phyloP scores from a whole-genome alignment of 2,113 vertebrate species.

The Geococcyx californianus region DNA sequence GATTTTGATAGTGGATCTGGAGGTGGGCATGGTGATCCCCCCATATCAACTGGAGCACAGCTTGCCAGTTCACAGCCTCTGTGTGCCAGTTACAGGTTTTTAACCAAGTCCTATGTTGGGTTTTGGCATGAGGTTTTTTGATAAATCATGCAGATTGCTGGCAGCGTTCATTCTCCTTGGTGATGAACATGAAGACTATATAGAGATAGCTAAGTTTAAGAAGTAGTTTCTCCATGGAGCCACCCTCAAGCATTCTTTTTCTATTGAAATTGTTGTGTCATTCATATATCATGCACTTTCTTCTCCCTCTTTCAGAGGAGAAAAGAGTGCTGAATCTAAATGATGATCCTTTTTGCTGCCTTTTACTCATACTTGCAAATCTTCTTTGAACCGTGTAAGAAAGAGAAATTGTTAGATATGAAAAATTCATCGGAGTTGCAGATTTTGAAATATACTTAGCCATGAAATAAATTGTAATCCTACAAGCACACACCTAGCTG shows the following conservation, averaged over 20 bases:
- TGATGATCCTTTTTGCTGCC: neutral
- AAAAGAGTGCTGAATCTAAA: neutral
- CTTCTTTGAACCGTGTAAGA: neutral
- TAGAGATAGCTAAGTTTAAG: neutral
- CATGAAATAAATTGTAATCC: neutral
- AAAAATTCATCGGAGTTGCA: neutral
- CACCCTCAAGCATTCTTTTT: neutral
- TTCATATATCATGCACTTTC: neutral
- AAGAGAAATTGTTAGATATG: neutral
- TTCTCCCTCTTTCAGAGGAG: neutral
- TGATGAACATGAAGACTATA: neutral
- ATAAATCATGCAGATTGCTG: neutral
- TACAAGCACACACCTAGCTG: neutral
- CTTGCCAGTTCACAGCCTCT: neutral
- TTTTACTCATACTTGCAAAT: neutral
- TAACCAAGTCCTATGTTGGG: neutral
- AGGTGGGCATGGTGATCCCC: neutral
- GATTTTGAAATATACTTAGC: neutral
- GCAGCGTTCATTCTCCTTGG: neutral
- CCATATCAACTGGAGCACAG: neutral
- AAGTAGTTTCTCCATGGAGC: neutral
- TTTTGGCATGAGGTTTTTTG: neutral
- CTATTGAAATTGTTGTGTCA: neutral
- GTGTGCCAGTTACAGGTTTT: neutral
- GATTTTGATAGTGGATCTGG: fast-evolving